These are phyloP conservation scores for Platysternon megacephalum DNA, from an alignment of 2,113 vertebrate genomes.

Conservation along the genomic window DNA sequence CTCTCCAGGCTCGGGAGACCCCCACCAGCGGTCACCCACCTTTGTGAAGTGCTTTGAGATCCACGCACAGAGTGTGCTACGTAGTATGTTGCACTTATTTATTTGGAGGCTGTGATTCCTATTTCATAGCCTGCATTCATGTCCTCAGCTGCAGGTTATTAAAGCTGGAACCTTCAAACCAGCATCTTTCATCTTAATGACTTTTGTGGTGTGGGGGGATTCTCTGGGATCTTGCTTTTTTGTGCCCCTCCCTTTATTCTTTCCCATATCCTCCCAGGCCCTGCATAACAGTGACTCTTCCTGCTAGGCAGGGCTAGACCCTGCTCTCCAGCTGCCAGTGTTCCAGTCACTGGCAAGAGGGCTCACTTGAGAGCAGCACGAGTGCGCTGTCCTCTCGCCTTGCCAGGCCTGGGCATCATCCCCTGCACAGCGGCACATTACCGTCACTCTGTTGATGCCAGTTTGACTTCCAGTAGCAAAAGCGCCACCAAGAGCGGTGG, in stretches of 20 bases:
- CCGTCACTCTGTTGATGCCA: not conserved
- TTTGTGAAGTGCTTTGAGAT: not conserved
- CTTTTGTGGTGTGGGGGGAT: not conserved
- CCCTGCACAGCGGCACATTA: rapidly evolving
- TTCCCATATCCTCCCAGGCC: not conserved
- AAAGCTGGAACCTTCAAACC: not conserved
- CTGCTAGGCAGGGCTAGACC: rapidly evolving
- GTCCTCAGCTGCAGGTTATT: not conserved
- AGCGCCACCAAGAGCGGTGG: rapidly evolving
- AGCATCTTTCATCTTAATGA: not conserved
- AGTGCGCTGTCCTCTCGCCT: not conserved
- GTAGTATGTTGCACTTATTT: not conserved
- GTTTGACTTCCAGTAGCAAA: rapidly evolving
- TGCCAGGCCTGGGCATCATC: not conserved
- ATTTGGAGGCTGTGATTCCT: not conserved
- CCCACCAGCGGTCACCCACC: not conserved
- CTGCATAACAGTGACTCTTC: not conserved
- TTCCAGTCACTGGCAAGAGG: not conserved
- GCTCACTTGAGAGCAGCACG: rapidly evolving
- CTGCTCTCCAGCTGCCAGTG: not conserved
- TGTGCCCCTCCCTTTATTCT: not conserved
- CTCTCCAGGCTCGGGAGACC: no score
- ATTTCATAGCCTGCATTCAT: not conserved
- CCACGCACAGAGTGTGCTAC: not conserved
- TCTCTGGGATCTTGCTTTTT: rapidly evolving